phyloP scores from a whole-genome alignment of 2,113 vertebrate species.

The Bambusicola thoracicus region DNA sequence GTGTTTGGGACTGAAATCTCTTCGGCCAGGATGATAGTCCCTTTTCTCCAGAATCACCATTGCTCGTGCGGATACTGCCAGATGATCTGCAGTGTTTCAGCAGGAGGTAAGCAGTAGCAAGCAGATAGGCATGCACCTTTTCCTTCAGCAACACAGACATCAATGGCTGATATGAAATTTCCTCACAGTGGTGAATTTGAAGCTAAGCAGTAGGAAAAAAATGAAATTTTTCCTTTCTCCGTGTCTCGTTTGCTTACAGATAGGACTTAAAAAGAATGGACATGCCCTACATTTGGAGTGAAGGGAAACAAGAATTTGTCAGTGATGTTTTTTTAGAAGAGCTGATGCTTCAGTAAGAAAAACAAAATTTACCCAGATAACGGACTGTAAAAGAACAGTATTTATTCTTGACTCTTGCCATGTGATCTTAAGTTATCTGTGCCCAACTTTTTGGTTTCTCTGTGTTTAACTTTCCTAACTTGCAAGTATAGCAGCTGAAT shows the following conservation, averaged over 20 bases:
- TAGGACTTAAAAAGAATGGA: not conserved
- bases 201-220: not conserved
- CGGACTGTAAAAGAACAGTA: not conserved
- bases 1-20: not conserved
- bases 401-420: slow-evolving; percentile 32
- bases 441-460: not conserved
- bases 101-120: not conserved
- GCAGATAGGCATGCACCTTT: not conserved
- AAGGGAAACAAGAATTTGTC: slow-evolving; percentile 34
- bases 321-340: slow-evolving; percentile 30
- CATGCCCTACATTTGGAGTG: slow-evolving; percentile 35
- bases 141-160: not conserved
- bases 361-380: slow-evolving; percentile 10
- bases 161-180: not conserved
- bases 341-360: not conserved
- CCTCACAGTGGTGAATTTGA: not conserved
- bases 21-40: not conserved
- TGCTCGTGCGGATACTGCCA: not conserved
- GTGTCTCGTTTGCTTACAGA: slow-evolving; percentile 8
- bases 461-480: not conserved
- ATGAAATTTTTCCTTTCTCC: not conserved
- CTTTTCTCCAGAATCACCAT: not conserved
- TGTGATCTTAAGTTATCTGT: not conserved
- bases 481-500: slow-evolving; percentile 1
- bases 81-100: not conserved